Percentiles rank a stretch among this genome's conserved stretches.
phyloP scores from a whole-genome alignment of 2,797 vertebrate genomes.

The Poeciliopsis paucimaculata region DNA sequence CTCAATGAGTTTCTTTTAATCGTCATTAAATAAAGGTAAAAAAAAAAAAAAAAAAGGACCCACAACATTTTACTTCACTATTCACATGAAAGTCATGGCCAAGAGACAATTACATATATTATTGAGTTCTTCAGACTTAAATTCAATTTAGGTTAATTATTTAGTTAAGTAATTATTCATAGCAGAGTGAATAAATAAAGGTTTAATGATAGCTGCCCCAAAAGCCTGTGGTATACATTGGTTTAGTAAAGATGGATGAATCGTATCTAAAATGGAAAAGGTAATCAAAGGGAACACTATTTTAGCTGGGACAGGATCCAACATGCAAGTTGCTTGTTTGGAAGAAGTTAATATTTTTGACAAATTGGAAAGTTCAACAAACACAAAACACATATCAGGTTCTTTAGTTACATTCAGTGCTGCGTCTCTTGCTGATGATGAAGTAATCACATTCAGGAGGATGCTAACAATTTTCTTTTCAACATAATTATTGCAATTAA shows the following conservation, averaged over 20 bases:
- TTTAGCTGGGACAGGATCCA: background rate
- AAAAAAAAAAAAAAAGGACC: background rate
- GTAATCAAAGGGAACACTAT: background rate
- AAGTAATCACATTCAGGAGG: background rate
- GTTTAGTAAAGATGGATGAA: background rate
- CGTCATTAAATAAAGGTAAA: too few relatives aligned
- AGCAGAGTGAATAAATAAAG: background rate
- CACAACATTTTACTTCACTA: background rate
- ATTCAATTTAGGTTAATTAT: too few relatives aligned
- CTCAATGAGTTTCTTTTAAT: background rate
- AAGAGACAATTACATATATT: slow-evolving; percentile 12
- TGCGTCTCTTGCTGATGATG: background rate
- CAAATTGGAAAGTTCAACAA: background rate
- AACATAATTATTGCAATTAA: background rate
- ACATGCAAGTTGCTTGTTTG: background rate
- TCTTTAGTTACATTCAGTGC: background rate
- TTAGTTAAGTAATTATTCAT: too few relatives aligned
- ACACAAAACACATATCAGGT: background rate
- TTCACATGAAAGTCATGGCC: background rate
- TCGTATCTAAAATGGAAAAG: background rate
- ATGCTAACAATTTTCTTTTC: background rate
- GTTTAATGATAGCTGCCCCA: background rate
- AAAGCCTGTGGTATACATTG: background rate
- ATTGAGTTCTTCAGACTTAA: slow-evolving; percentile 12
- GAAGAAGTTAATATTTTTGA: background rate